A percentile compares a stretch with the other conserved stretches of the same genome.
phyloP scores from a whole-genome alignment of 2,797 vertebrate genomes.

The Lacerta agilis region DNA sequence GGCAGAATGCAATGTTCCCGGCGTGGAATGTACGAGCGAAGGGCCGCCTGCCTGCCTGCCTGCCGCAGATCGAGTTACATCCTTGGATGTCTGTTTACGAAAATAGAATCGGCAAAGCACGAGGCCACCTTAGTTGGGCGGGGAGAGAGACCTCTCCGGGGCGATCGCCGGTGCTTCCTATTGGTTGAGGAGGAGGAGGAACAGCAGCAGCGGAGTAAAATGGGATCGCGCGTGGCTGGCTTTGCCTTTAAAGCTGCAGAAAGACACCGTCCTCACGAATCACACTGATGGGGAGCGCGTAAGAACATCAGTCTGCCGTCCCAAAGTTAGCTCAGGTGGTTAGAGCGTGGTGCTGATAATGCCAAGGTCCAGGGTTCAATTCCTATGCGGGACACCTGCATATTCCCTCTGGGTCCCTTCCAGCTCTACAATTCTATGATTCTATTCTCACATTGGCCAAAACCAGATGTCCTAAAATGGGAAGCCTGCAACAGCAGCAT shows the following conservation, averaged over 20 bases:
- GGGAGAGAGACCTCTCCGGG: background rate
- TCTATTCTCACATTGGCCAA: no score
- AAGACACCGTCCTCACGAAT: background rate
- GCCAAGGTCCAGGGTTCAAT: no score
- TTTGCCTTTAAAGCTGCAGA: background rate
- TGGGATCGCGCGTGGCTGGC: background rate
- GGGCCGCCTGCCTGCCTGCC: no score
- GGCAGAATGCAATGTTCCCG: background rate
- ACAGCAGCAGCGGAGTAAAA: background rate
- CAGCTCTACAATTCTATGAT: no score
- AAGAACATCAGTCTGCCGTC: no score
- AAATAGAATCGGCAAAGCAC: background rate
- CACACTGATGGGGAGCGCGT: no score
- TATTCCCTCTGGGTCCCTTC: no score
- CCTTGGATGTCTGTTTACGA: background rate
- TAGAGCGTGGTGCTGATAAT: no score
- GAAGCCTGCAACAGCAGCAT: no score
- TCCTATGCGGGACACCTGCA: no score
- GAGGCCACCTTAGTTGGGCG: background rate
- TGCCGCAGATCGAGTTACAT: background rate
- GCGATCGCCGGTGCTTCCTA: rapidly evolving
- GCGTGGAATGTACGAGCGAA: background rate
- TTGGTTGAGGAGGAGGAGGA: background rate
- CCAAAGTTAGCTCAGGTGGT: no score
- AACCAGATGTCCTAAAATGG: no score